Base-by-base conservation (phyloP, 2,113 vertebrate genomes). In the Cepphus grylle region DNA sequence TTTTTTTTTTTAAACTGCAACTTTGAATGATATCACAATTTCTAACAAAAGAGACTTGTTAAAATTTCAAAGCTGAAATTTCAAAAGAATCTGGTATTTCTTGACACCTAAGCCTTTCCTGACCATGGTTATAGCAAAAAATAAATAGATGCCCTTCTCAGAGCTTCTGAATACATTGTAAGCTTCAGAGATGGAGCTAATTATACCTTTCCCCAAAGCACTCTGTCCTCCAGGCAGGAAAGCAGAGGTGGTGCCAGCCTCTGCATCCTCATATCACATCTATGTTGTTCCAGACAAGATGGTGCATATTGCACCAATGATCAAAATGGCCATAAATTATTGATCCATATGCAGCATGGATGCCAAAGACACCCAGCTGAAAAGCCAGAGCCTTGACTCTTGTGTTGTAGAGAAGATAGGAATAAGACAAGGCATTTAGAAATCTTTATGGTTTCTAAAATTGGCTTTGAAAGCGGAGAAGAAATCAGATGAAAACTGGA, bases 231-330 rank as follows among this genome's bases (percentile, higher is more conserved):
- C 15, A 67, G 2, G 16, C 7, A 43, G 18, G 17, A 67, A 43
- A 45, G 19, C 15, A 22, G 38, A 50, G 16, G 8, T 62, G 34
- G 8, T 87, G 15, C 4, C 32, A 23, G n/a, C 27, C 3, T 55
- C 49, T 86, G 20, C 26, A 29, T 56, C 47, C 7, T 53, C 12
- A 3, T 38, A 32, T 40, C 36, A 30, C 1, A 1, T 43, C 13
- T 58, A 0, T 21, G 15, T 32, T 67, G 5, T 49, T 61, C n/a
- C 27, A 72, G 34, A 55, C 15, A 58, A 32, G 53, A 59, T 17
- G 42, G 9, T 42, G 12, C 0, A 1, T n/a, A 8, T 34, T 70
- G 38, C 18, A 50, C 15, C 42, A 40, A 0, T 20, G 22, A 50
- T 18, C 10, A 49, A 1, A 32, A 16, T 47, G 43, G 4, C 5